Evolutionary conservation across 2,797 vertebrate genomes (phyloP).

Genomic region (Melanotaenia maccullochi): DNA sequence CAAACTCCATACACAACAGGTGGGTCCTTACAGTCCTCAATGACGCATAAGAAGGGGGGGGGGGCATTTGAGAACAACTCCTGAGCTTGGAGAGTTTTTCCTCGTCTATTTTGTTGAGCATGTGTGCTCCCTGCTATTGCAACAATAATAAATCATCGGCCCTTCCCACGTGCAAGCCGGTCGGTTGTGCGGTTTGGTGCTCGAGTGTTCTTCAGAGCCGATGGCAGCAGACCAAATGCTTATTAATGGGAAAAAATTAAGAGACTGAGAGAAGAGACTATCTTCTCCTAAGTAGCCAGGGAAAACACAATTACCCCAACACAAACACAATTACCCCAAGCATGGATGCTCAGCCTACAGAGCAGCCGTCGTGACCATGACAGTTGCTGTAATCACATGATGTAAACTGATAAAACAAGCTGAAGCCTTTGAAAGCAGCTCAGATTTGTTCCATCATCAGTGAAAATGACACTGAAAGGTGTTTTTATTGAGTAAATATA

Average conservation of each 20-base stretch:
- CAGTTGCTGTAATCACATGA: constrained; percentile 28
- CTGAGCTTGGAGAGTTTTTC: background rate
- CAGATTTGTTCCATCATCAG: background rate
- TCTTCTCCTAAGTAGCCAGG: constrained; percentile 37
- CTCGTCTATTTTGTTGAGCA: background rate
- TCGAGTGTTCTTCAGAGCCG: constrained; percentile 9
- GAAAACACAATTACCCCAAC: constrained; percentile 29
- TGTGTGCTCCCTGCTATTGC: constrained; percentile 19
- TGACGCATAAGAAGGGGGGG: background rate
- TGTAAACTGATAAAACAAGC: constrained; percentile 42
- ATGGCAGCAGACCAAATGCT: constrained; percentile 53
- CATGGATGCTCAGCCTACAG: constrained; percentile 43
- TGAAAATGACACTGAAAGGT: background rate
- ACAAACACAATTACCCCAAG: constrained; percentile 19
- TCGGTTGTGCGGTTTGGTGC: constrained; percentile 42
- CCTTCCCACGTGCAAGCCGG: constrained; percentile 49
- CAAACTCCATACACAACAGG: constrained; percentile 97
- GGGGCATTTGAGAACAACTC: background rate
- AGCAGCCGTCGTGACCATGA: constrained; percentile 34
- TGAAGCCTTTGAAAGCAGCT: background rate
- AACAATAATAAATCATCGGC: constrained; percentile 40
- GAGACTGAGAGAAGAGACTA: constrained; percentile 32
- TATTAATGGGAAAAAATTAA: constrained; percentile 26
- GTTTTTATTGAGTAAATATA: background rate
- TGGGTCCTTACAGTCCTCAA: constrained; percentile 51